Evolutionary conservation across 2,888 invertebrate species (phyloP).

Genomic region (Stenchaetothrips biformis): DNA sequence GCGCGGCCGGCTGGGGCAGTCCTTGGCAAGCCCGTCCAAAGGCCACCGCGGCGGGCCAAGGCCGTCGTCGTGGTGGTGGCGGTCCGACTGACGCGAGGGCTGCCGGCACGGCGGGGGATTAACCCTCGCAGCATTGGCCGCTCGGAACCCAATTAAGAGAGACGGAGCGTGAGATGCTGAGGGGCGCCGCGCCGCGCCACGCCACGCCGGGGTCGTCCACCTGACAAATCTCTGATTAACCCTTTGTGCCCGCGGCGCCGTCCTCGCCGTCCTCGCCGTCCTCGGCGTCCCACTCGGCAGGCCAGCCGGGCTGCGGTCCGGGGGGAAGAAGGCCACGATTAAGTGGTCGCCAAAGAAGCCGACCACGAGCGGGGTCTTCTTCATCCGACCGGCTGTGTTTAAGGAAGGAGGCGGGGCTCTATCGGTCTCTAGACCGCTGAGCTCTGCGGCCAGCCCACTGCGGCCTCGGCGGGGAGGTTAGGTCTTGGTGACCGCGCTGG

Average conservation of each 20-base stretch:
- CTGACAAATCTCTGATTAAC: constrained; percentile 9
- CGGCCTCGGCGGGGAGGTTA: neutral
- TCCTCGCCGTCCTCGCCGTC: neutral
- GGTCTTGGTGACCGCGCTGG: neutral
- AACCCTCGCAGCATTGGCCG: neutral
- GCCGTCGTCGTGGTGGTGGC: neutral
- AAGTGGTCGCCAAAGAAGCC: too few species aligned
- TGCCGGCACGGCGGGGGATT: neutral
- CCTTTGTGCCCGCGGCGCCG: neutral
- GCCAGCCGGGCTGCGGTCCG: too few species aligned
- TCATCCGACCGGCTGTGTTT: too few species aligned
- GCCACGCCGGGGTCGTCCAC: neutral
- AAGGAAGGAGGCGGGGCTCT: too few species aligned
- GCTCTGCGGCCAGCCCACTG: too few species aligned
- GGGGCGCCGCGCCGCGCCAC: neutral
- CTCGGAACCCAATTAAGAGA: neutral
- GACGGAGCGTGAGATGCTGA: neutral
- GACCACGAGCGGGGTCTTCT: too few species aligned
- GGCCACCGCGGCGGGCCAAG: too few species aligned
- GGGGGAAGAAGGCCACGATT: too few species aligned
- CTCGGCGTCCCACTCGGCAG: neutral
- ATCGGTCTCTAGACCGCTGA: too few species aligned
- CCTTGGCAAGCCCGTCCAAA: too few species aligned
- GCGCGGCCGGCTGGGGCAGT: too few species aligned
- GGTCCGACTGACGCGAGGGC: neutral